Base-by-base conservation (phyloP, 2,888 invertebrate species). In the Belgica antarctica region DNA sequence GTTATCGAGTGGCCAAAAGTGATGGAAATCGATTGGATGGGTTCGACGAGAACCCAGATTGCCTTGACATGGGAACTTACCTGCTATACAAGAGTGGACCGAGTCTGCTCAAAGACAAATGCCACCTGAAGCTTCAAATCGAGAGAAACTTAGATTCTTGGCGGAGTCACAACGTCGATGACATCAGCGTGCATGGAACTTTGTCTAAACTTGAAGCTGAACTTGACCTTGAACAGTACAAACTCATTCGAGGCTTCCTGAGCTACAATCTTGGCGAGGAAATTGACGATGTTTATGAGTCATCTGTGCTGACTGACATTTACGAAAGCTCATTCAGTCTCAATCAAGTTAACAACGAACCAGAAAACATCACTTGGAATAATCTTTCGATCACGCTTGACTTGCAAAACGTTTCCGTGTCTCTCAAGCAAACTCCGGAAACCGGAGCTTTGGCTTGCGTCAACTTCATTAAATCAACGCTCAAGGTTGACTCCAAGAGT, bases 181-280 rank as follows among this genome's bases (percentile, higher is more conserved):
- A 95, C 80, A 86, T 93, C 79, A 89, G 89, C 75, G 84, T 95
- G 15, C 88, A 89, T 72, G 96, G 95, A 19, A 88, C 88, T 28
- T 82, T 97, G 71, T 90, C 94, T 1, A 92, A 93, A 34, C 84
- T 96, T 75, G 89, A 92, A 79, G 88, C 89, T 72, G 86, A 89
- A 57, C 79, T 97, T 71, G 91, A 94, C 81, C 83, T 90, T 62
- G 84, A 87, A 62, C 94, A 96, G 79, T 96, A 95, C 81, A 89
- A 89, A 78, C 81, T 96, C 47, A 85, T 97, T 68, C 86, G 92
- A 72, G 96, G 95, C 17, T 85, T 97, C 71, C 82, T 97, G 5
- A 85, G 88, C 1, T 90, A 92, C 80, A 97, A 97, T 82, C 86
- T 97, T 72, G 95, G 93, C 1, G 96, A 96, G 79, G 84, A 85